phyloP scores from a whole-genome alignment of 2,888 invertebrate genomes.

The Pseudoips prasinana region DNA sequence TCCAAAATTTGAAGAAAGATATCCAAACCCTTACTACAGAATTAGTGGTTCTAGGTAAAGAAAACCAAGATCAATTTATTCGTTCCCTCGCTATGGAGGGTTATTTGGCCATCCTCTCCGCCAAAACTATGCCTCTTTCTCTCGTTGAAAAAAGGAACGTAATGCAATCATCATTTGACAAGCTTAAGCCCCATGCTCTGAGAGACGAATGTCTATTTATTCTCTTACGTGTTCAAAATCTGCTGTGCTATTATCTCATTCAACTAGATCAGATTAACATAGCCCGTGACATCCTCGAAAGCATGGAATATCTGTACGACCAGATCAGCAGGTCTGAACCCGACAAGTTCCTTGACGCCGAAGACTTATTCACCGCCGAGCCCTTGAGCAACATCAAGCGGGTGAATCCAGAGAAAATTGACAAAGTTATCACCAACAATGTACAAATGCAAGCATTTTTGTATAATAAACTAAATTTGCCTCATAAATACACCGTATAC shows the following conservation, averaged over 20 bases:
- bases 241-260: constrained; percentile 79
- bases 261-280: constrained; percentile 72
- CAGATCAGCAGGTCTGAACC: constrained; percentile 53
- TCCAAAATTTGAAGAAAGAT: constrained; percentile 56
- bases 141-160: constrained; percentile 59
- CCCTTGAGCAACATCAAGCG: constrained; percentile 50
- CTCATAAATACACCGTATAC: constrained; percentile 76
- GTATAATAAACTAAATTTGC: constrained; percentile 78
- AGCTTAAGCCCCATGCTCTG: constrained; percentile 55
- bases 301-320: constrained; percentile 69
- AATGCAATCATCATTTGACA: constrained; percentile 56
- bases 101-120: constrained; percentile 61
- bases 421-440: constrained; percentile 82
- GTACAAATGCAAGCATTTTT: constrained; percentile 84
- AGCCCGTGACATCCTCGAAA: constrained; percentile 75
- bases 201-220: constrained; percentile 74
- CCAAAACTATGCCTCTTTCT: constrained; percentile 61
- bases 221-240: constrained; percentile 80
- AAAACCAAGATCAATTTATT: constrained; percentile 57
- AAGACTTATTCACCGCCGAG: constrained; percentile 76
- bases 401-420: constrained; percentile 74
- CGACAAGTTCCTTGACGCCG: constrained; percentile 68
- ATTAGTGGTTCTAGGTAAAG: constrained; percentile 57
- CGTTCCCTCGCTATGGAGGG: constrained; percentile 71
- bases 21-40: constrained; percentile 58